Conservation (phyloP, 2,888 invertebrate species). For the Allacma fusca region DNA sequence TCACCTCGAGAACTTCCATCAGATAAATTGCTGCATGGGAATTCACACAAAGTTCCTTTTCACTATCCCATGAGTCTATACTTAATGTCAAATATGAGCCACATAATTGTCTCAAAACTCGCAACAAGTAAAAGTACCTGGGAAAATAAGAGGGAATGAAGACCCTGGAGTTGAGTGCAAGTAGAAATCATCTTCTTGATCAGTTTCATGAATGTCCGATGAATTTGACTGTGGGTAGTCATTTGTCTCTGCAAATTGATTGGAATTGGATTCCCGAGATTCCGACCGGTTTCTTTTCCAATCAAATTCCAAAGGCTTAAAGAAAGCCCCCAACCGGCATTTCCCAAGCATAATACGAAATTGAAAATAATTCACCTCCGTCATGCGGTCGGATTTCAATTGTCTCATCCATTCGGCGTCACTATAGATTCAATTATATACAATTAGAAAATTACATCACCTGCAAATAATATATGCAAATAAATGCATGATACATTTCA, state of each 20-base stretch:
- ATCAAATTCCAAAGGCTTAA: constrained; percentile 40
- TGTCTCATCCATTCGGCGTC: constrained; percentile 55
- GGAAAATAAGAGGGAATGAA: constrained; percentile 50
- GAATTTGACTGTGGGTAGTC: constrained; percentile 32
- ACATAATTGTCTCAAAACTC: no score
- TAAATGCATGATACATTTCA: no score
- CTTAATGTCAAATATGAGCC: no score
- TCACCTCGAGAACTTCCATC: no score
- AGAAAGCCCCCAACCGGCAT: constrained; percentile 46
- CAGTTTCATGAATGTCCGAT: constrained; percentile 9
- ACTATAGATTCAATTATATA: constrained; percentile 46
- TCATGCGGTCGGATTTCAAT: constrained; percentile 48
- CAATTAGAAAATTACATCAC: no score
- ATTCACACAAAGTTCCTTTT: no score
- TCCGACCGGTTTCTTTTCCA: constrained; percentile 29
- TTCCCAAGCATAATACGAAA: constrained; percentile 57
- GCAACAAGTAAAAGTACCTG: constrained; percentile 45
- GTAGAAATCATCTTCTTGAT: constrained; percentile 35
- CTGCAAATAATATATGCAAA: no score
- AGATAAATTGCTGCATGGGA: no score
- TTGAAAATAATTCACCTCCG: constrained; percentile 54
- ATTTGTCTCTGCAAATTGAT: constrained; percentile 21
- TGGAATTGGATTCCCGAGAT: constrained; percentile 10
- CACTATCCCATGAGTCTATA: no score
- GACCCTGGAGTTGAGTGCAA: constrained; percentile 36